Evolutionary conservation across 2,888 invertebrate species (phyloP).

Genomic region (Scaptomyza caliginosa): DNA sequence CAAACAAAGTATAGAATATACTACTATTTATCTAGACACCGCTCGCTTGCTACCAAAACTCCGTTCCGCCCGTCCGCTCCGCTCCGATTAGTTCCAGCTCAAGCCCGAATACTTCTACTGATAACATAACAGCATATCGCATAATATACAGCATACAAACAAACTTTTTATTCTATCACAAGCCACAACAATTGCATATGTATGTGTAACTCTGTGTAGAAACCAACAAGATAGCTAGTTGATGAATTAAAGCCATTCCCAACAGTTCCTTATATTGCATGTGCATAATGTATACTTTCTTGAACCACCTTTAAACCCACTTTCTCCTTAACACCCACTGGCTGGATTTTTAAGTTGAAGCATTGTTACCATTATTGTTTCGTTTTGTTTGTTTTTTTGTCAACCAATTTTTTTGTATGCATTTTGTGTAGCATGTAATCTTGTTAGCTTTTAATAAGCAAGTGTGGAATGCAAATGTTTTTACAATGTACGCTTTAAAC

Average conservation of each 20-base stretch:
- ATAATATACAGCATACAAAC: slow-evolving; percentile 25
- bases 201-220: slow-evolving; percentile 1
- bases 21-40: slow-evolving; percentile 32
- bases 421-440: slow-evolving; percentile 61
- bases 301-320: slow-evolving; percentile 10
- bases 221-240: slow-evolving; percentile 2
- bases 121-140: slow-evolving; percentile 27
- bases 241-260: slow-evolving; percentile 1
- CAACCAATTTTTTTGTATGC: slow-evolving; percentile 44
- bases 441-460: slow-evolving; percentile 1
- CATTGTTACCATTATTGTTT: neutral
- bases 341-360: slow-evolving; percentile 10
- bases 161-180: slow-evolving; percentile 12
- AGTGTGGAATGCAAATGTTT: slow-evolving; percentile 17
- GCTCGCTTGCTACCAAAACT: slow-evolving; percentile 39
- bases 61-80: slow-evolving; percentile 33
- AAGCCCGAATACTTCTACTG: slow-evolving; percentile 14
- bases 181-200: slow-evolving; percentile 14
- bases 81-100: slow-evolving; percentile 40
- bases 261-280: slow-evolving; percentile 43
- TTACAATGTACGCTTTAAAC: slow-evolving; percentile 60
- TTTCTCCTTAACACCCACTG: neutral
- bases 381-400: slow-evolving; percentile 4
- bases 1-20: slow-evolving; percentile 34
- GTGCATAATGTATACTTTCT: slow-evolving; percentile 30